Percentiles rank a stretch among this genome's conserved stretches.
phyloP scores from a whole-genome alignment of 2,797 vertebrate genomes.

The Falco rusticolus region DNA sequence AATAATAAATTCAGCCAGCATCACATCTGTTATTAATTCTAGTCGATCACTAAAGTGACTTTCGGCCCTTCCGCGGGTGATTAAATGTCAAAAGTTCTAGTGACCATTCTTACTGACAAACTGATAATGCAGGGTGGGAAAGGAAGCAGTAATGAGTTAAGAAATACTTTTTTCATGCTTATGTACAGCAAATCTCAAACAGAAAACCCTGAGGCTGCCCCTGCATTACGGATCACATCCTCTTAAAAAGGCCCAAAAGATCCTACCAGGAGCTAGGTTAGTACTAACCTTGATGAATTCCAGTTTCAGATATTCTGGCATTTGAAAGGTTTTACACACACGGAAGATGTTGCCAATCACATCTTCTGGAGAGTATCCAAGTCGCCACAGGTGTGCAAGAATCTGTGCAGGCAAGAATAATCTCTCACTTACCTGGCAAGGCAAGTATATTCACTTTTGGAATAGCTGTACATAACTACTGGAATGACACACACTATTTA shows the following conservation, averaged over 20 bases:
- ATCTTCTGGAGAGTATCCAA: slow-evolving; percentile 96
- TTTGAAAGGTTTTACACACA: slow-evolving; percentile 96
- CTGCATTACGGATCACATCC: not conserved
- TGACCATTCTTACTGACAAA: not conserved
- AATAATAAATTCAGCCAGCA: not conserved
- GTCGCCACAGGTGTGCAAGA: slow-evolving; percentile 92
- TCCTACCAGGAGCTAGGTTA: not conserved
- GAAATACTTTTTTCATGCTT: not conserved
- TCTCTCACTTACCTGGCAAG: not conserved
- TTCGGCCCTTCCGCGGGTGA: not conserved
- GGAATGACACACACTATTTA: not conserved
- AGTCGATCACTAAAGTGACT: not conserved
- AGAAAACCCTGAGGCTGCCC: not conserved
- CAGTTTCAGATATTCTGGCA: slow-evolving; percentile 96
- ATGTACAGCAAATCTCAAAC: not conserved
- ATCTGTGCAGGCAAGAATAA: slow-evolving; percentile 75
- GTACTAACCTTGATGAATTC: slow-evolving; percentile 94
- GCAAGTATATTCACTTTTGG: not conserved
- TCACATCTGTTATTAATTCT: not conserved
- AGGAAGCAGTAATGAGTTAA: not conserved
- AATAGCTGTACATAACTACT: not conserved
- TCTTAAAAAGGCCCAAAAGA: not conserved
- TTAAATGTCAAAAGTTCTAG: not conserved
- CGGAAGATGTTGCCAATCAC: slow-evolving; percentile 97
- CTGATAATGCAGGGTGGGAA: not conserved